Conservation (phyloP, 2,888 invertebrate genomes). For the Drosophila monieri region DNA sequence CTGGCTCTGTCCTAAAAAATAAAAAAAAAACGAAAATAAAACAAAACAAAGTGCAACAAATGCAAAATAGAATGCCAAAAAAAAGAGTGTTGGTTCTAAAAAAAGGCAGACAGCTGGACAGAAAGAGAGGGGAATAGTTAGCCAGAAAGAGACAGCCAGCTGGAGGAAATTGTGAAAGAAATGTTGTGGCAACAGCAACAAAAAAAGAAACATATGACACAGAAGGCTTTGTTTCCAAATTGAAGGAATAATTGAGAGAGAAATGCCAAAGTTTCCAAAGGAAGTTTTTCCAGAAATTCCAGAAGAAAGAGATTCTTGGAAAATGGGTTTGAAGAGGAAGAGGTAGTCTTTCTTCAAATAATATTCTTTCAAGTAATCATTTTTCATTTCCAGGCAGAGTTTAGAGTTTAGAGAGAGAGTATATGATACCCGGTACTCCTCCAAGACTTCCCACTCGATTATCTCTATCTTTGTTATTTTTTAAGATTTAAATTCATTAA, state of each 20-base stretch:
- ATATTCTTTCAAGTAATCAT: too few species aligned
- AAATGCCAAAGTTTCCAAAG: background rate
- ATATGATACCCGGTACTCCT: too few species aligned
- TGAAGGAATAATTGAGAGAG: constrained; percentile 7
- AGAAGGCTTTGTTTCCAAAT: constrained; percentile 26
- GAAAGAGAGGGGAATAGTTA: background rate
- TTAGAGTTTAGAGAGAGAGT: too few species aligned
- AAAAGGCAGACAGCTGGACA: constrained; percentile 11
- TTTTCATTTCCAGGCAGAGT: too few species aligned
- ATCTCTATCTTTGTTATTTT: too few species aligned
- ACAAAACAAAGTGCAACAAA: constrained; percentile 51
- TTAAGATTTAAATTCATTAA: too few species aligned
- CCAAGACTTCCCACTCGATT: too few species aligned
- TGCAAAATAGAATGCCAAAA: constrained; percentile 58
- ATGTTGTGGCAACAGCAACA: background rate
- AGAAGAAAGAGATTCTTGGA: too few species aligned
- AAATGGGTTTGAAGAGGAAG: too few species aligned
- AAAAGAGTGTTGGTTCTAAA: constrained; percentile 4
- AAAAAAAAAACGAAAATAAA: constrained; percentile 14
- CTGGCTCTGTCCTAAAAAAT: constrained; percentile 4
- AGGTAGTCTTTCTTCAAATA: too few species aligned
- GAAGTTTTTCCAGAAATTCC: background rate
- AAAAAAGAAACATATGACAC: constrained; percentile 34
- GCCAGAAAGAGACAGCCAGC: background rate
- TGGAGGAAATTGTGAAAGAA: constrained; percentile 23